Percentiles rank a stretch among this genome's conserved stretches.
Conservation (phyloP, 2,888 invertebrate genomes). For the Lithophane semibrunnea region DNA sequence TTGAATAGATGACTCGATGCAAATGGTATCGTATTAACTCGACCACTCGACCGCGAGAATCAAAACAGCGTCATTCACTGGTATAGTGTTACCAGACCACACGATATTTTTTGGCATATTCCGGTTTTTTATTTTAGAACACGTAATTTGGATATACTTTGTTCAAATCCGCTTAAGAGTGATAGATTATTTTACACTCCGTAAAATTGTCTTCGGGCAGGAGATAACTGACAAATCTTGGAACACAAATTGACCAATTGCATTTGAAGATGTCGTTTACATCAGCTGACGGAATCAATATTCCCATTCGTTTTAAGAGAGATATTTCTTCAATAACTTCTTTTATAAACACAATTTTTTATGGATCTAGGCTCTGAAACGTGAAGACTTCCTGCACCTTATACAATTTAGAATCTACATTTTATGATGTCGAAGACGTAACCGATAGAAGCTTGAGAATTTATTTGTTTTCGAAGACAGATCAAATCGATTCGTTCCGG, state of each 20-base stretch:
- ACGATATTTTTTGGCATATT: conserved; percentile 21
- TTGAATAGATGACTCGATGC: conserved; percentile 70
- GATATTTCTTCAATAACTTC: background rate
- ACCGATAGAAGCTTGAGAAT: conserved; percentile 46
- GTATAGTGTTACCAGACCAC: conserved; percentile 32
- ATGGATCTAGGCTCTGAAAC: background rate
- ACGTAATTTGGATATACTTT: background rate
- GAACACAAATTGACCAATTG: background rate
- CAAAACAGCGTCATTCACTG: conserved; percentile 72
- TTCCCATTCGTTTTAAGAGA: background rate
- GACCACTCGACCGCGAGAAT: conserved; percentile 71
- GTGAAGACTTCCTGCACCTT: conserved; percentile 26
- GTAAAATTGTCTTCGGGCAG: background rate
- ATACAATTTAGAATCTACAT: conserved; percentile 37
- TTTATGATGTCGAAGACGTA: conserved; percentile 44
- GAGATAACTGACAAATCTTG: background rate
- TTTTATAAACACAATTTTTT: conserved; percentile 10
- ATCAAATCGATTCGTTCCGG: conserved; percentile 58
- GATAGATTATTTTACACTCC: background rate
- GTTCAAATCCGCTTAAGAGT: background rate
- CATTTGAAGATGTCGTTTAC: background rate
- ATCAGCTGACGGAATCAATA: conserved; percentile 2
- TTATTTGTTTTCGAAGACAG: conserved; percentile 53
- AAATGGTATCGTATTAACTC: conserved; percentile 74
- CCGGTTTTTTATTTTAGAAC: background rate